Base-by-base conservation (phyloP, 37 sponge, comb jelly and placozoan species). In the Spongilla lacustris region DNA sequence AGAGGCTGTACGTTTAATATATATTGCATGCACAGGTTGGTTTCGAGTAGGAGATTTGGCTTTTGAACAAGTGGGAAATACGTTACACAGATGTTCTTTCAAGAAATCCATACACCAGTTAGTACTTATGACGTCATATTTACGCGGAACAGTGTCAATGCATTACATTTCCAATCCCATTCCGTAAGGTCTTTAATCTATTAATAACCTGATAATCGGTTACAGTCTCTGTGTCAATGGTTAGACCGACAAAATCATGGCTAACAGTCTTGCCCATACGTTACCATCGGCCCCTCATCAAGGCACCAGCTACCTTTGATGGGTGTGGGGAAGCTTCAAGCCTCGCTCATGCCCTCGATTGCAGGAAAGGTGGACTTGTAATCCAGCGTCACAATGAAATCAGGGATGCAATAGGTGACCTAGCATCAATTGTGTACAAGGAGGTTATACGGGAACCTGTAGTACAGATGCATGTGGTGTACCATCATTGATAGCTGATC, bases 371-470 rank as follows among this genome's bases (percentile, higher is more conserved):
- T 13, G 81, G 87, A 14, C 27, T 86, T 24, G 72, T 86, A 17
- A 86, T 73, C 28, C 80, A 68, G 26, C 67, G 80, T n/a, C 81
- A 80, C 33, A 80, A 87, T 79, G 81, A 87, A 46, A 25, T 87
- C 10, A 69, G 81, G 35, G 87, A 80, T 87, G 87, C 81, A 13
- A 66, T 87, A 8, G 81, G 81, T 50, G 87, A 87, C 67, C 71
- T 87, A 36, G 81, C 74, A 34, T 50, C 81, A n/a, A 70, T 87
- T 66, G 84, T 71, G 0, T 82, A 77, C 84, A 83, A 71, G 48
- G 72, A 83, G 32, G 84, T 89, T 14, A 26, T 76, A 29, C 68
- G 78, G 27, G 89, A 89, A 68, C 84, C 89, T 48, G 26, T 83
- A 31, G 78, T 83, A 19, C 36, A 77, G 78, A 84, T 31, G 27